Base-by-base conservation (phyloP, 30 jellyfish, hydroid and myxozoan species). In the Aurelia aurita complex sp. Pacific region DNA sequence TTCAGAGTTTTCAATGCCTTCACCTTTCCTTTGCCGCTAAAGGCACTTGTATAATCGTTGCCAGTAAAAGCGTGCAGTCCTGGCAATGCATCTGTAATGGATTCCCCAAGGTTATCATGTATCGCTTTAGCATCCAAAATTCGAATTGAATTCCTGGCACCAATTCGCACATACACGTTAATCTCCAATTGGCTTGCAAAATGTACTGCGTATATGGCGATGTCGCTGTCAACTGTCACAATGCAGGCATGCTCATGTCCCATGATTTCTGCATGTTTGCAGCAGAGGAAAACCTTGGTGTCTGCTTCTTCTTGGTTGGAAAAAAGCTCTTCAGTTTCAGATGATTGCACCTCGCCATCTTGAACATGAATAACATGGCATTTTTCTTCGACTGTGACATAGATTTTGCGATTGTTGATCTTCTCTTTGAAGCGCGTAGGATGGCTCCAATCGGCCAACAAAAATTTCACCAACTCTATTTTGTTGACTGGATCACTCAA, bases 181-280 rank as follows among this genome's bases (percentile, higher is more conserved):
- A 55, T 63, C 19, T 32, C 79, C 23, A 73, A 75, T 40, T 59
- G 76, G 52, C 54, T n/a, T 42, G 82, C 15, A 59, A 43, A 85
- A 40, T 85, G 68, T 17, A 85, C 64, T 50, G 89, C 89, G 52
- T 85, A 73, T 15, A 85, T 53, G 19, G 83, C 82, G 51, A 85
- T 57, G 62, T 85, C 89, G 75, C 88, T 85, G 88, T 85, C 89
- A 40, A 85, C 94, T 5, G 94, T 85, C 46, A 74, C 88, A 40
- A 85, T 85, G 88, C 94, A 85, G 57, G 68, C 79, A 29, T 85
- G 35, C 13, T 73, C 54, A 62, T 74, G 35, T 63, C 92, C 86
- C 61, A 14, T 10, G 50, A 13, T 33, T 43, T 65, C 88, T 4
- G 94, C 94, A 74, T 85, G 94, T 46, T 85, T 74, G 76, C 94